Evolutionary conservation across 1,140 invertebrate genomes (phyloP), one percentile per base, ranked within the genome.

Genomic region (Campoletis sonorensis): DNA sequence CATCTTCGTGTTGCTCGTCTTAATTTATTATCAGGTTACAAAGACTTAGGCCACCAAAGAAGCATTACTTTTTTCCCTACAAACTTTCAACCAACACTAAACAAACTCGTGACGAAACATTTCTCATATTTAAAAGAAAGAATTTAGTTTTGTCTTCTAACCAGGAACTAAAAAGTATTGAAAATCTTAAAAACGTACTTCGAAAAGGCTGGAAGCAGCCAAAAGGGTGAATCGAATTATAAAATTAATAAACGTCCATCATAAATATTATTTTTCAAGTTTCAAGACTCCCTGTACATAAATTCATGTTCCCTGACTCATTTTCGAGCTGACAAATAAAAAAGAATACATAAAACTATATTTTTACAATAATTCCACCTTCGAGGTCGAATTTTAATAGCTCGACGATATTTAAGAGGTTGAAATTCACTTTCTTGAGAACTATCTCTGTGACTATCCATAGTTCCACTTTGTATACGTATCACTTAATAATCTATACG

Each of bases 21-120:
- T 76, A 51, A 73, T 73, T 76, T 76, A 76, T 76, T 73, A 73
- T 73, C 71, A 21, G 4, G 37, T 73, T 73, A 73, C 40, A 45
- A 11, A 45, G 40, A 13, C 18, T 21, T 11, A 26, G 23, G 40
- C 40, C 71, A 73, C 33, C 0, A 4, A 30, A 40, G 33, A 71
- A 71, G 33, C 33, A 26, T 67, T 26, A 67, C 30, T 67, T 27
- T 67, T 67, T 67, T 21, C 23, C 4, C 61, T 27, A 67, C 54
- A 58, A 27, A 23, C 30, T 67, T 30, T 3, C 1, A 33, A 33
- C 7, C 30, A 33, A 58, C 54, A n/a, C 11, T 58, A 2, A 5
- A 21, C 16, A 58, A 21, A 58, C 8, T n/a, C 2, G 3, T n/a
- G 21, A 7, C 18, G 5, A n/a, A 58, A 58, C 5, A 21, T 0